Evolutionary conservation across 2,888 invertebrate species (phyloP), one percentile per base, ranked within the genome.

Genomic region (Odontocerum albicorne): DNA sequence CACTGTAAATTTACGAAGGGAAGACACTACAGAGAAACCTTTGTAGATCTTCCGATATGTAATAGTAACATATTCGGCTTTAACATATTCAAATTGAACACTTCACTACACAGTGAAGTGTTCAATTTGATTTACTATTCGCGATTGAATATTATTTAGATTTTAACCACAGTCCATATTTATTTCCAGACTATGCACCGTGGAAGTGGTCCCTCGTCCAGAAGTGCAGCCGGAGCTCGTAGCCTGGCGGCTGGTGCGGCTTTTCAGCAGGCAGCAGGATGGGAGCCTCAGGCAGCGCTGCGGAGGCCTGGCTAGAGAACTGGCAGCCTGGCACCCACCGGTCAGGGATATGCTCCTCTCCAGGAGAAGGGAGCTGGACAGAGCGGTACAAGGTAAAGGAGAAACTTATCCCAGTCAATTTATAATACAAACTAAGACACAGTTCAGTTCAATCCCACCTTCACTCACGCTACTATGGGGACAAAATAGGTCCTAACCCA

Each of bases 231-330:
- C 88, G 53, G 93, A 94, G 66, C 82, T 87, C 32, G 88, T 94
- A 2, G 82, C 92, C 8, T 92, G 92, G 90, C 86, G 92, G 58
- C 77, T 95, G 66, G 92, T 94, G 4, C 84, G 87, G 38, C 81
- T 93, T 33, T 87, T 95, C 63, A 68, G 73, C 49, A 51, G 60
- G 16, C 60, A 60, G 31, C 57, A 85, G 64, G 84, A 85, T 55
- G 76, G 83, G 0, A 83, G 83, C 0, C 70, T 86, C 12, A 76
- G 84, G 17, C 82, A 84, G 55, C 77, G 85, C 63, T 84, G 86
- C 40, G 71, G 78, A 0, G 75, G 83, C 54, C 72, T 87, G 21
- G 79, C 84, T 0, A 78, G 79, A 51, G 79, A 83, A 0, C 67
- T 87, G 57, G 77, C 79, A 4, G 80, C 80, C 58, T 87, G 83